A percentile compares a stretch with the other conserved stretches of the same genome.
Conservation (phyloP, 2,888 invertebrate genomes). For the Theristus sp. region DNA sequence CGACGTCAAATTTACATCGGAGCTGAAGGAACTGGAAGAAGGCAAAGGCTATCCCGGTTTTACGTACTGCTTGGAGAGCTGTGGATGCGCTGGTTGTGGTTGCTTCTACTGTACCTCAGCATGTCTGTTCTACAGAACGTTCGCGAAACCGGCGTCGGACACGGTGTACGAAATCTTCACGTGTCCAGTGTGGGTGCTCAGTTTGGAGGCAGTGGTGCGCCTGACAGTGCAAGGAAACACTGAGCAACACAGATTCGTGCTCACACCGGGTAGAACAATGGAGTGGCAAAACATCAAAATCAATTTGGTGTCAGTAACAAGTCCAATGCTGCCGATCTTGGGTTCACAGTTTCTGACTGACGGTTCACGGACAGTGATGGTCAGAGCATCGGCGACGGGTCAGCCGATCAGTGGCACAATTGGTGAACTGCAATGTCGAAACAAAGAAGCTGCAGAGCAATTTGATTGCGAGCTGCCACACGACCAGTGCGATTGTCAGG, state of each 20-base stretch:
- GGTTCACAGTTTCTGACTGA: constrained; percentile 3
- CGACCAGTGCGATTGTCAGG: constrained; percentile 4
- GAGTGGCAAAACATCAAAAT: background rate
- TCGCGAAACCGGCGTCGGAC: constrained; percentile 2
- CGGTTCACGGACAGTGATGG: constrained; percentile 1
- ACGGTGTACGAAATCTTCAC: constrained; percentile 2
- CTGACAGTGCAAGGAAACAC: background rate
- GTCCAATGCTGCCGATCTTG: background rate
- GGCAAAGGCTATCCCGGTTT: background rate
- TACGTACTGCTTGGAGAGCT: background rate
- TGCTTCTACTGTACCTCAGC: background rate
- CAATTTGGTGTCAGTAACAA: background rate
- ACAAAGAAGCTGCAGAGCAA: background rate
- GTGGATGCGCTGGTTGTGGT: background rate
- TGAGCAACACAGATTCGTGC: background rate
- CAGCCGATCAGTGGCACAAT: background rate
- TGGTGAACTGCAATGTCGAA: background rate
- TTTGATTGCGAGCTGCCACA: background rate
- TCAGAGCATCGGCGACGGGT: background rate
- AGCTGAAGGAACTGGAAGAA: no score
- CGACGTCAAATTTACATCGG: no score
- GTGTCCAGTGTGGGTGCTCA: background rate
- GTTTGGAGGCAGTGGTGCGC: background rate
- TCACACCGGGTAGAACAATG: background rate
- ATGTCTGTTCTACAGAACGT: constrained; percentile 6